Conservation (phyloP, 2,797 vertebrate species). For the Phoebastria nigripes region DNA sequence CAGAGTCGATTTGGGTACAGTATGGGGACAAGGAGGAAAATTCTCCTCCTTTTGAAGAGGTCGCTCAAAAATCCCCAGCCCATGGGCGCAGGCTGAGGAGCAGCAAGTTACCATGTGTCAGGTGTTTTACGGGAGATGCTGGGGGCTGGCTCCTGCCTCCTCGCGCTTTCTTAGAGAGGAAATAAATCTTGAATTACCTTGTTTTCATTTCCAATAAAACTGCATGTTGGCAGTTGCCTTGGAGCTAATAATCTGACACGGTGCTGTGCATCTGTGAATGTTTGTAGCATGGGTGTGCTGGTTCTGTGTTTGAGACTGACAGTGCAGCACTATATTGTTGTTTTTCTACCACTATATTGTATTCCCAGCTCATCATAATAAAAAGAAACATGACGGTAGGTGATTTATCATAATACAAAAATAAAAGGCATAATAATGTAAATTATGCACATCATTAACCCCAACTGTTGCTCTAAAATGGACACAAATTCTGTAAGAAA, state of each 20-base stretch:
- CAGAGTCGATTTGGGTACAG: not conserved
- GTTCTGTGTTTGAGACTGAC: not conserved
- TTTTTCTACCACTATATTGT: not conserved
- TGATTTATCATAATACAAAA: not conserved
- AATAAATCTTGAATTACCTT: not conserved
- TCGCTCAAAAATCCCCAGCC: not conserved
- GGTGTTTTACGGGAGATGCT: not conserved
- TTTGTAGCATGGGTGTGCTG: not conserved
- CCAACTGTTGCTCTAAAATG: not conserved
- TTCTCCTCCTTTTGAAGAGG: not conserved
- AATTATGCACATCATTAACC: constrained; percentile 30
- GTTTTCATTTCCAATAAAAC: not conserved
- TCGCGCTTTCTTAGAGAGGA: not conserved
- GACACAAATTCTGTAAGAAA: not conserved
- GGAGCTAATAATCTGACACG: not conserved
- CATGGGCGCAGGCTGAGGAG: accelerated
- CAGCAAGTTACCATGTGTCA: not conserved
- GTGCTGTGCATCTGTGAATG: not conserved
- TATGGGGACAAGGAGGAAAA: not conserved
- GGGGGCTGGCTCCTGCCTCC: not conserved
- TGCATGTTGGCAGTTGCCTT: not conserved
- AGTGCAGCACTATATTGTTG: not conserved
- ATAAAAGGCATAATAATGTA: not conserved
- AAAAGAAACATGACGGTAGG: not conserved
- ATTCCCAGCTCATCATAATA: not conserved